A percentile compares a stretch with the other conserved stretches of the same genome.
Evolutionary conservation across 2,113 vertebrate genomes (phyloP).

Genomic region (Penelope pileata): DNA sequence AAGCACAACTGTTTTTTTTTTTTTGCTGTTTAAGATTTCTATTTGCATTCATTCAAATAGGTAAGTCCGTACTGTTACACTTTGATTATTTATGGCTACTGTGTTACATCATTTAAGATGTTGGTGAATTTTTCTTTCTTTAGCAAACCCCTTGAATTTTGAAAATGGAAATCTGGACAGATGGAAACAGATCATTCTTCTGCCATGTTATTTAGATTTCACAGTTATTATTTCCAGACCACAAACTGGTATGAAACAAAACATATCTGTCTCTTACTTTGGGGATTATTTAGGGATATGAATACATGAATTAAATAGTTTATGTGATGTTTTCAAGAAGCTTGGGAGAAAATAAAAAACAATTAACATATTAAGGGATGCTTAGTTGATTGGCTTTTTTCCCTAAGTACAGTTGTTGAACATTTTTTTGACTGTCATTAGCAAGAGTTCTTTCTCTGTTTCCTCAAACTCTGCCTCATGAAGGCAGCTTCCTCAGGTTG

Average conservation of each 20-base stretch:
- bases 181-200: not conserved
- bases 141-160: not conserved
- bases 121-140: not conserved
- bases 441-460: not conserved
- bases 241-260: not conserved
- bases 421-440: fast-evolving
- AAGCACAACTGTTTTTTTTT: not conserved
- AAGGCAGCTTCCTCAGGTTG: not conserved
- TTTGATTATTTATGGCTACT: not conserved
- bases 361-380: not conserved
- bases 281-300: not conserved
- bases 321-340: not conserved
- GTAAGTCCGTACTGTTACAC: not conserved
- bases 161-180: not conserved
- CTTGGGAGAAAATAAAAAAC: too few relatives aligned
- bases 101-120: not conserved
- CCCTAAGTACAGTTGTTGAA: not conserved
- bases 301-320: not conserved
- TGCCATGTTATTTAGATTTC: not conserved
- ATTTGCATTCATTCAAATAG: not conserved
- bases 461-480: not conserved
- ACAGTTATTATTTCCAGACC: not conserved
- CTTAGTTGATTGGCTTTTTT: not conserved
- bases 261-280: not conserved
- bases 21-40: not conserved